These are phyloP conservation scores for Schizothorax lantsangensis DNA, from an alignment of 2,797 vertebrate genomes.

Conservation along the genomic window DNA sequence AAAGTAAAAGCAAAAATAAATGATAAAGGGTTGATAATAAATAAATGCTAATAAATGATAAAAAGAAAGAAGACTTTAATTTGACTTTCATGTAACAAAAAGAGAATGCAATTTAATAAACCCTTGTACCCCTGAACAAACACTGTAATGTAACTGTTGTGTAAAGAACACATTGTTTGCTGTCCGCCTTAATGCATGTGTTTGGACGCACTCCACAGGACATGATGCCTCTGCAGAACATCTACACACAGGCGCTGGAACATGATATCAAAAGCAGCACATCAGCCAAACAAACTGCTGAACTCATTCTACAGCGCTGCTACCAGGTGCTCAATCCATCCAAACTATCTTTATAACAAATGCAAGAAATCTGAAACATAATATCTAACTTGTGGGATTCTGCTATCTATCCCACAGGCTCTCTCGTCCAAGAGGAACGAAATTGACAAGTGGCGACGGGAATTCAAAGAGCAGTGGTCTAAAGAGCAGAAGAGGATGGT, in stretches of 20 bases:
- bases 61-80: background rate
- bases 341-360: background rate
- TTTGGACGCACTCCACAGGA: conserved; percentile 71
- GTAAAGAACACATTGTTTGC: background rate
- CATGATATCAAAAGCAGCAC: conserved; percentile 84
- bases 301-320: conserved; percentile 85
- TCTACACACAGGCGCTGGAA: conserved; percentile 88
- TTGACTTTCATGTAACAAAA: background rate
- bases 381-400: background rate
- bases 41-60: background rate
- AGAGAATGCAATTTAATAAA: background rate
- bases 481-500: conserved; percentile 91
- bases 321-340: conserved; percentile 80
- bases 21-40: background rate
- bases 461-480: conserved; percentile 95
- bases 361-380: background rate
- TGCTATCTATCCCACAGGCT: conserved; percentile 74
- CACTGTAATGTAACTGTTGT: background rate
- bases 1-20: background rate
- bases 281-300: conserved; percentile 75
- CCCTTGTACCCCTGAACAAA: background rate
- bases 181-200: conserved; percentile 15
- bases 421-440: conserved; percentile 89
- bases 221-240: conserved; percentile 86
- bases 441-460: conserved; percentile 92